Conservation (phyloP, 2,113 vertebrate species). For the Otis tarda region DNA sequence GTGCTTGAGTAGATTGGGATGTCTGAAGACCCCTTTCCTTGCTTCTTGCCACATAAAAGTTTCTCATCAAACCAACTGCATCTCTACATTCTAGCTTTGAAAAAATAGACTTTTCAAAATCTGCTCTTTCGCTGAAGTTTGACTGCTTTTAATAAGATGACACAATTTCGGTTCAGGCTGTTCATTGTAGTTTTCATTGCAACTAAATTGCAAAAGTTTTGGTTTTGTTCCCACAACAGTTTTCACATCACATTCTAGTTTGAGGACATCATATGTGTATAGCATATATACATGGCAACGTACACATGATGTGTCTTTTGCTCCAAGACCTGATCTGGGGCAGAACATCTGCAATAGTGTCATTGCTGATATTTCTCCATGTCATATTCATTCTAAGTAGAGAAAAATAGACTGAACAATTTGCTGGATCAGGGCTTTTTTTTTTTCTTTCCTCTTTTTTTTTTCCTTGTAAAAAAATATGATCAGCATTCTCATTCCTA, state of each 20-base stretch:
- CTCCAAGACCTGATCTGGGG: slow-evolving; percentile 5
- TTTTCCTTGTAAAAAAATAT: background rate
- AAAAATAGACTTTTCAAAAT: background rate
- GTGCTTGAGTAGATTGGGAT: background rate
- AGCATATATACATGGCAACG: background rate
- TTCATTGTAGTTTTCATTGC: background rate
- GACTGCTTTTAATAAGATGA: background rate
- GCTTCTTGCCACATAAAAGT: background rate
- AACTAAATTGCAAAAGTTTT: background rate
- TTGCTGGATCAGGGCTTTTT: background rate
- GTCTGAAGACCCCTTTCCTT: background rate
- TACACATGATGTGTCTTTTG: background rate
- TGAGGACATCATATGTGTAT: background rate
- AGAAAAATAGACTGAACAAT: background rate
- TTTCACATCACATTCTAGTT: slow-evolving; percentile 15
- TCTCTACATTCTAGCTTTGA: background rate
- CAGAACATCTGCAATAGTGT: background rate
- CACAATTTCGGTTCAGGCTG: background rate
- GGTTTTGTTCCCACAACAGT: background rate
- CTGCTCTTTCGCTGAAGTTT: background rate
- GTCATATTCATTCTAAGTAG: background rate
- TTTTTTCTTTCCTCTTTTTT: background rate
- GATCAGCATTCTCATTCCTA: background rate
- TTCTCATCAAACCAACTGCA: background rate
- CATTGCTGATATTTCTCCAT: background rate